Evolutionary conservation across 2,797 vertebrate genomes (phyloP), one percentile per base, ranked within the genome.

Genomic region (Cryptoblepharus egeriae): DNA sequence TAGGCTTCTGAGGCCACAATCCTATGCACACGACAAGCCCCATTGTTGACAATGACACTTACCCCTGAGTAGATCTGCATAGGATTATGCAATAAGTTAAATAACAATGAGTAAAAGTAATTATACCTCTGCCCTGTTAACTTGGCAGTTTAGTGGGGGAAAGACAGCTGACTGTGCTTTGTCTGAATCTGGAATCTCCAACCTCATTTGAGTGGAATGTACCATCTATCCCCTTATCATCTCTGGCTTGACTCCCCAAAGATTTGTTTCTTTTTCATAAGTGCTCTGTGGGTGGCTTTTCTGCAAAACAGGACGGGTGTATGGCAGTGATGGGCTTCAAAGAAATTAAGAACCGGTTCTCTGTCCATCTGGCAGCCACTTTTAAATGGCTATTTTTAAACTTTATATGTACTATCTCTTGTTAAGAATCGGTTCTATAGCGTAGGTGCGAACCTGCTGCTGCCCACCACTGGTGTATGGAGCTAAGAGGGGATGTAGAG

Each of bases 271-370:
- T 80, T 82, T 35, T 74, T 81, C 74, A 73, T 74, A 87, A 88
- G 79, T 83, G 75, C 87, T 28, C 39, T 26, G 75, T 91, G 90
- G 90, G 92, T 92, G 91, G 84, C 60, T 94, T 88, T 87, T 72
- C 79, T 85, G 81, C 71, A 86, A 80, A 65, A 61, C 28, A 72
- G 42, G 75, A 65, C 71, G 60, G 63, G 39, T 5, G 3, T 9
- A n/a, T n/a, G n/a, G n/a, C n/a, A n/a, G n/a, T n/a, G n/a, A n/a
- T n/a, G n/a, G n/a, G n/a, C n/a, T n/a, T n/a, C n/a, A n/a, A n/a
- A n/a, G n/a, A n/a, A n/a, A n/a, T n/a, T n/a, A n/a, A n/a, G n/a
- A n/a, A n/a, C n/a, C n/a, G n/a, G n/a, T n/a, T n/a, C n/a, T n/a
- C n/a, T n/a, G n/a, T n/a, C n/a, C n/a, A n/a, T n/a, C n/a, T n/a